Evolutionary conservation across 2,888 invertebrate genomes (phyloP), one percentile per base, ranked within the genome.

Genomic region (Sialis lutaria): DNA sequence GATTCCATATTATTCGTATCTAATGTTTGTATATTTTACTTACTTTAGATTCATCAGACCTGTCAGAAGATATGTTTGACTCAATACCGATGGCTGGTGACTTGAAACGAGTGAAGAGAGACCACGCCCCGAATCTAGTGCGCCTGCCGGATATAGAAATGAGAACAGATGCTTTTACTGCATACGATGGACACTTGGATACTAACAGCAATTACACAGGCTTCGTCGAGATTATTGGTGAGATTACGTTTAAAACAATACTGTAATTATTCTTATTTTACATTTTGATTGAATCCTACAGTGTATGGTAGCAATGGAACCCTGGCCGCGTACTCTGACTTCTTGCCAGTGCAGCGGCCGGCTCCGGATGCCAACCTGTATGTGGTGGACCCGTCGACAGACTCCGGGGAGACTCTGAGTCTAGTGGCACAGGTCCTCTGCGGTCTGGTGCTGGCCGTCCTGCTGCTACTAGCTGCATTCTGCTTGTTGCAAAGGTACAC

Each of bases 191-290:
- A 0, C 70, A 68, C 46, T 70, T 92, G 43, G 84, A 88, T 57
- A 70, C 79, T 9, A 74, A 72, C 45, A 79, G 85, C 8, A 87
- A 86, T 60, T 92, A 92, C 55, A 88, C 89, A 0, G 81, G 86
- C 13, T 90, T 86, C 59, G 70, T 91, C 34, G 88, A 90, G 69
- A 72, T 89, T 8, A 79, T 86, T 55, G 80, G 87, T 84, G 63
- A 67, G 72, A 22, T 22, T 22, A 4, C 22, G 22, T 22, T 22
- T 22, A 22, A 22, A 22, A 22, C 8, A 42, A 22, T 31, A 9
- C 10, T 31, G 10, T 10, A 22, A 42, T n/a, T 8, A 30, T 22
- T 42, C 10, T 5, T 5, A 6, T 22, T 22, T 6, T 41, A 41
- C 10, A 41, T 6, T 41, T 12, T 41, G 13, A 41, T 12, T 22